Evolutionary conservation across 2,888 invertebrate genomes (phyloP).

Genomic region (Dolichopus griseipennis): DNA sequence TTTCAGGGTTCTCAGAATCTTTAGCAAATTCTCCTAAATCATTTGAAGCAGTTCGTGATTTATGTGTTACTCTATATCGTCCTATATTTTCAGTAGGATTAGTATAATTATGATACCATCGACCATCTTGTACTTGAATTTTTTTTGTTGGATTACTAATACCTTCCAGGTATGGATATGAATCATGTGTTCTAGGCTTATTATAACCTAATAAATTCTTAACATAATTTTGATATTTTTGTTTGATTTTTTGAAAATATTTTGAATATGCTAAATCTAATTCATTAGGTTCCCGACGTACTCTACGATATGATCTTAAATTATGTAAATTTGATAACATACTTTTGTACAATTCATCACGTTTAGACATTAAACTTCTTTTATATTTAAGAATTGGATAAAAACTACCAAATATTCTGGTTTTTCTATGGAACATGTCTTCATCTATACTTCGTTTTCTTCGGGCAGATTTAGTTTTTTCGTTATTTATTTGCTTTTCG

Average conservation of each 20-base stretch:
- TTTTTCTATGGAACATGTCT: background rate
- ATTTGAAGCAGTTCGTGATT: constrained; percentile 25
- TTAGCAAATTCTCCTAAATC: constrained; percentile 23
- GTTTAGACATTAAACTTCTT: constrained; percentile 8
- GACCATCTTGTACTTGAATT: constrained; percentile 29
- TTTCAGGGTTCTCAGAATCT: constrained; percentile 21
- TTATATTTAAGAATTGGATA: background rate
- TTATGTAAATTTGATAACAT: background rate
- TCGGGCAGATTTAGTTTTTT: constrained; percentile 2
- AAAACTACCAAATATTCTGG: background rate
- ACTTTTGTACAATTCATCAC: background rate
- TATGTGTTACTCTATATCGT: constrained; percentile 29
- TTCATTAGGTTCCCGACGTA: constrained; percentile 28
- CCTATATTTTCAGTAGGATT: constrained; percentile 30
- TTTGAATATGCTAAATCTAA: constrained; percentile 35
- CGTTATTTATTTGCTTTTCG: background rate
- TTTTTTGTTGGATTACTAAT: constrained; percentile 26
- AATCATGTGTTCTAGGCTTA: constrained; percentile 23
- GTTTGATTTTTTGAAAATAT: constrained; percentile 37
- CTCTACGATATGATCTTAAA: constrained; percentile 12
- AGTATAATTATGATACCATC: constrained; percentile 30
- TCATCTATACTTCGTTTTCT: background rate
- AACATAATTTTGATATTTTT: constrained; percentile 38
- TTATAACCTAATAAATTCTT: constrained; percentile 33
- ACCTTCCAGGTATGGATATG: constrained; percentile 14